Base-by-base conservation (phyloP, 2,888 invertebrate genomes). In the Phragmatobia fuliginosa region DNA sequence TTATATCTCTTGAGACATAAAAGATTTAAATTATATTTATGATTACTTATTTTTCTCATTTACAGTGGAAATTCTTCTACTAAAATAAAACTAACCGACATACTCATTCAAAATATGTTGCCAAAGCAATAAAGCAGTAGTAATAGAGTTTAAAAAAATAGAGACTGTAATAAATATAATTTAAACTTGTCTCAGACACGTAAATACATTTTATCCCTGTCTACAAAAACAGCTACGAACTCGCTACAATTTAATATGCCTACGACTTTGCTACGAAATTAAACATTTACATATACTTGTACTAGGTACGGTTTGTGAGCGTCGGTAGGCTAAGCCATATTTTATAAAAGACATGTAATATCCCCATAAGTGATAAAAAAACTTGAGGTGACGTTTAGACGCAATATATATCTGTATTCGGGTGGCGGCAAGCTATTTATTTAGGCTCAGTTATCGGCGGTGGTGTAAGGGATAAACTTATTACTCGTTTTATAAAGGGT, bases 381-480 rank as follows among this genome's bases (percentile, higher is more conserved):
- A 45, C 59, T 65, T 32, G 58, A 58, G 63, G 73, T 32, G 74
- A 70, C 74, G 69, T 63, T 70, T 28, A 32, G 49, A n/a, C 11
- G 45, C 69, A 66, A 62, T 58, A 75, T 75, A 71, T 76, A 81
- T 87, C 80, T 79, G 85, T 88, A 88, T 89, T 87, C 88, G 81
- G 76, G 63, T 67, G 76, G 83, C 83, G 83, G 68, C 70, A 76
- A 74, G 77, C 72, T 92, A 89, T 92, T 92, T 92, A 88, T 89
- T 92, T 91, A 91, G 92, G 91, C 80, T 84, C 79, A 68, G 71
- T 84, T 84, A 79, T 79, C 70, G 72, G 32, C 52, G 66, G 66
- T 79, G 87, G 84, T 67, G 31, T 69, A 86, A 84, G 73, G 66
- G 25, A 82, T 58, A 73, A 73, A 71, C 68, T 66, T 36, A 58